Percentiles rank a stretch among this genome's conserved stretches.
phyloP scores from a whole-genome alignment of 2,888 invertebrate genomes.

The Spatulosminthurus flaviceps region DNA sequence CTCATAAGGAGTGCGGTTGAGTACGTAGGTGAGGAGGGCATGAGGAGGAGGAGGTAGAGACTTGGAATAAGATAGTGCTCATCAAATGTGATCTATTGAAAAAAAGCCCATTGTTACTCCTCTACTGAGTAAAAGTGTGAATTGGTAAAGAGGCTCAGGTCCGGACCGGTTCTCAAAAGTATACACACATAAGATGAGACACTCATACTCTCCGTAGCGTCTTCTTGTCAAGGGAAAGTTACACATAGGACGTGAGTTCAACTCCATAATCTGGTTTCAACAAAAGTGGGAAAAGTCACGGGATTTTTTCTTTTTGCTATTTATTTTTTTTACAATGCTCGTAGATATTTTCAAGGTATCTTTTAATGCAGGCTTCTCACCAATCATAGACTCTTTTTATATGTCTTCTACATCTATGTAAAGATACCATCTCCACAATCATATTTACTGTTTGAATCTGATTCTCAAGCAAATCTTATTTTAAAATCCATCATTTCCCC shows the following conservation, averaged over 20 bases:
- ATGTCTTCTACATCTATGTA: neutral
- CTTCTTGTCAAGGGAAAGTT: neutral
- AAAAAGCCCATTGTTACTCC: neutral
- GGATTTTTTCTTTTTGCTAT: neutral
- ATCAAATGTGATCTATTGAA: slow-evolving; percentile 18
- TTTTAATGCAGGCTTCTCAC: neutral
- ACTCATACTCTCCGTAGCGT: neutral
- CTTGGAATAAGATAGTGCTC: slow-evolving; percentile 7
- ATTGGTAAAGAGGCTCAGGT: neutral
- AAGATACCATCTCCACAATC: neutral
- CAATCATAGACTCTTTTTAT: neutral
- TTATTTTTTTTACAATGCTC: neutral
- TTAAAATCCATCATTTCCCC: slow-evolving; percentile 18
- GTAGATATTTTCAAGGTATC: neutral
- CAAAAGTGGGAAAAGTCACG: neutral
- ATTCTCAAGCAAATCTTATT: slow-evolving; percentile 9
- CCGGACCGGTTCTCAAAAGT: neutral
- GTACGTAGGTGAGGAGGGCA: neutral
- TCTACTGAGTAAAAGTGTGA: neutral
- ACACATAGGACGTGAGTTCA: neutral
- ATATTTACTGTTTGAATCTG: neutral
- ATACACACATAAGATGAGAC: slow-evolving; percentile 4
- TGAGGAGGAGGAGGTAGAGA: neutral
- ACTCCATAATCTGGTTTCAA: slow-evolving; percentile 2
- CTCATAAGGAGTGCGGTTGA: neutral